phyloP scores from a whole-genome alignment of 2,888 invertebrate species.

The Cryptocephalus moraei region DNA sequence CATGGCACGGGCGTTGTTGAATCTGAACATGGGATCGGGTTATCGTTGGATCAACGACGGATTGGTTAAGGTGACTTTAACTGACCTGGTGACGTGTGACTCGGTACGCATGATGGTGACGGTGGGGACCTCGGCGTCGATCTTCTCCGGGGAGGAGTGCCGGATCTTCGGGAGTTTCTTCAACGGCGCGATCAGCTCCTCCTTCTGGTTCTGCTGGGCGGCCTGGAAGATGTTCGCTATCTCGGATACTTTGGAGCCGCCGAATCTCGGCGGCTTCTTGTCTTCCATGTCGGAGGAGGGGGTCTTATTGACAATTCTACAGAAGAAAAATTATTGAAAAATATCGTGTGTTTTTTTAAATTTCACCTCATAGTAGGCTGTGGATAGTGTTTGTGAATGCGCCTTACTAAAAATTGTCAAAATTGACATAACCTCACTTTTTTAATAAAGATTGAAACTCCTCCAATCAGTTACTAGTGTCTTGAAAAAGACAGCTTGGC shows the following conservation, averaged over 20 bases:
- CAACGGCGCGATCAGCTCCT: conserved; percentile 21
- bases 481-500: too few relatives aligned
- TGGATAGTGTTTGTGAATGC: too few relatives aligned
- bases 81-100: conserved; percentile 62
- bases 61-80: not conserved
- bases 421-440: too few relatives aligned
- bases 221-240: conserved; percentile 81
- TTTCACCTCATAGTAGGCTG: too few relatives aligned
- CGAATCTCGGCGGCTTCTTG: conserved; percentile 30
- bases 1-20: conserved; percentile 83
- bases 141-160: conserved; percentile 14
- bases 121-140: conserved; percentile 23
- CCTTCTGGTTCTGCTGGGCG: conserved; percentile 11
- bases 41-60: not conserved
- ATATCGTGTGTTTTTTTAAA: too few relatives aligned
- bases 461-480: too few relatives aligned
- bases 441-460: too few relatives aligned
- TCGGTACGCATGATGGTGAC: conserved; percentile 76
- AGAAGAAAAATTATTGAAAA: too few relatives aligned
- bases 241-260: conserved; percentile 78
- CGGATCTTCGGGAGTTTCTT: conserved; percentile 17
- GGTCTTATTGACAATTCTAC: too few relatives aligned
- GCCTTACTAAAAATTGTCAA: too few relatives aligned
- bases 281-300: conserved; percentile 30
- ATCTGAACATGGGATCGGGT: conserved; percentile 35